These are phyloP conservation scores for Muscicapa adusta DNA, from an alignment of 2,113 vertebrate species.

Conservation along the genomic window DNA sequence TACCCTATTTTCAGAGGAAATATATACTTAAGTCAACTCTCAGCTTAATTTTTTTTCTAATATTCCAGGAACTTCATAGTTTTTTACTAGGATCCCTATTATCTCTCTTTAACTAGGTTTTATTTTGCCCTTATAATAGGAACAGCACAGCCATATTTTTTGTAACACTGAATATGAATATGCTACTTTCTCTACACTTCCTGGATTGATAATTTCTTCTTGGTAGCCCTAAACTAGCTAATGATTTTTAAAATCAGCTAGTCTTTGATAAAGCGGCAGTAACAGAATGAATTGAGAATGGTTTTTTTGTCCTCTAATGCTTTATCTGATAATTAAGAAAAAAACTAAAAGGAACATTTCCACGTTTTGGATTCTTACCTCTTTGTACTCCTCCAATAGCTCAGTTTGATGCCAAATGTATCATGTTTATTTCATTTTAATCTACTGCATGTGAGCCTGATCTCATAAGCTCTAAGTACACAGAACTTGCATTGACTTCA, in stretches of 20 bases:
- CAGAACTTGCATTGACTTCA: slow-evolving; percentile 48
- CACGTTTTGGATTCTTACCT: background rate
- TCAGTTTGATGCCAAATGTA: slow-evolving; percentile 42
- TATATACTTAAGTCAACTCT: background rate
- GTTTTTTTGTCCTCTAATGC: slow-evolving; percentile 46
- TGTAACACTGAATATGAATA: background rate
- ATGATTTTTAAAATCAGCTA: slow-evolving; percentile 66
- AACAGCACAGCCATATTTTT: background rate
- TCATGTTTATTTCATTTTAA: slow-evolving; percentile 40
- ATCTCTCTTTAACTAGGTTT: background rate
- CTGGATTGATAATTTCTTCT: slow-evolving; percentile 3
- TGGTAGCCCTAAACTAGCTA: slow-evolving; percentile 51
- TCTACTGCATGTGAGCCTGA: slow-evolving; percentile 29
- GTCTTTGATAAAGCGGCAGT: slow-evolving; percentile 49
- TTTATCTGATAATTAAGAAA: slow-evolving; percentile 65
- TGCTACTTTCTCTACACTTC: background rate
- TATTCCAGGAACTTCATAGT: background rate
- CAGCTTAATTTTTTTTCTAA: slow-evolving; percentile 20
- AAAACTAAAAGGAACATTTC: slow-evolving; percentile 49
- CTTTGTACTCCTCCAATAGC: slow-evolving; percentile 25
- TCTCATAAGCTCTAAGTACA: slow-evolving; percentile 44
- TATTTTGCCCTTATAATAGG: background rate
- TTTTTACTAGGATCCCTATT: slow-evolving; percentile 39
- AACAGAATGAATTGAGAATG: slow-evolving; percentile 44
- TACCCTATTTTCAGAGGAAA: slow-evolving; percentile 11